Conservation (phyloP, 2,888 invertebrate genomes). For the Erebia ligea region DNA sequence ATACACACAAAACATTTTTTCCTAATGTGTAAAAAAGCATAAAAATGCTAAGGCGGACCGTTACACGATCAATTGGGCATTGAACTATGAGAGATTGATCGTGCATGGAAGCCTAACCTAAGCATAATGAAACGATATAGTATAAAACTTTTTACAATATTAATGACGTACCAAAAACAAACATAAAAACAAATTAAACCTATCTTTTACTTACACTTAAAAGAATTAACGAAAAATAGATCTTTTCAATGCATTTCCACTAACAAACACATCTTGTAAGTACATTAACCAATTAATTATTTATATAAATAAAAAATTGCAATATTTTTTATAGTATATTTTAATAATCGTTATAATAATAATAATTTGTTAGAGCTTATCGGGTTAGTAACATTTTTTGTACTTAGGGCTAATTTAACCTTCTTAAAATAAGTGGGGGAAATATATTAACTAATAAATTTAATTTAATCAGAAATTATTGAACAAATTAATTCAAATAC, state of each 20-base stretch:
- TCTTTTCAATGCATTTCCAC: slow-evolving; percentile 41
- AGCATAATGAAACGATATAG: neutral
- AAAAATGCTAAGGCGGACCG: neutral
- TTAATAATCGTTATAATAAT: slow-evolving; percentile 43
- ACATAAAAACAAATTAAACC: slow-evolving; percentile 49
- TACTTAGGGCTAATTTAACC: slow-evolving; percentile 70
- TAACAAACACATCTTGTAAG: slow-evolving; percentile 58
- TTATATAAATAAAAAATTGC: slow-evolving; percentile 57
- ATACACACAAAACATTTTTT: neutral
- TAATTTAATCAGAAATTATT: slow-evolving; percentile 46
- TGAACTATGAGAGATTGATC: no score
- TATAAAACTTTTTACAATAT: slow-evolving; percentile 17
- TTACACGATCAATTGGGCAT: no score
- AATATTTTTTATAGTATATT: slow-evolving; percentile 48
- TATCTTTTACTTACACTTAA: slow-evolving; percentile 38
- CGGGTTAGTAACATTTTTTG: slow-evolving; percentile 71
- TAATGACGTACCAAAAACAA: slow-evolving; percentile 26
- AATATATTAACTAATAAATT: slow-evolving; percentile 41
- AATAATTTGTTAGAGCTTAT: slow-evolving; percentile 54
- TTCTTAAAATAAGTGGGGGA: slow-evolving; percentile 58
- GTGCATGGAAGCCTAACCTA: no score
- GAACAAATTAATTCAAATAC: slow-evolving; percentile 64
- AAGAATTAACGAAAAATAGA: slow-evolving; percentile 44
- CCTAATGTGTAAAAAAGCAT: neutral
- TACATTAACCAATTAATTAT: slow-evolving; percentile 78